These are phyloP conservation scores for Eremobia ochroleuca DNA, from an alignment of 2,888 invertebrate species.

Conservation along the genomic window DNA sequence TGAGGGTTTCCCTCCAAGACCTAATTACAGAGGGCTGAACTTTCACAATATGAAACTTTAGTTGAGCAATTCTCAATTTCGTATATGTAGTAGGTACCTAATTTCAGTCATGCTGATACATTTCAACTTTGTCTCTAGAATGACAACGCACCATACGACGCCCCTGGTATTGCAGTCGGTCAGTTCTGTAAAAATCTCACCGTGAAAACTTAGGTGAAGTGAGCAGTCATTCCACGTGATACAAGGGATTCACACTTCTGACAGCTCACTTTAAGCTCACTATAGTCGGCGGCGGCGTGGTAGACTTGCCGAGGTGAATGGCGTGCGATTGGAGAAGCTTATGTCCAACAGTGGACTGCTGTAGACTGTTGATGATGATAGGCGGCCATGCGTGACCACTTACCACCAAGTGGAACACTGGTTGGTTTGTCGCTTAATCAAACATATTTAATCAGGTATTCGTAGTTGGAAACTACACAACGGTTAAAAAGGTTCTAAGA, in stretches of 20 bases:
- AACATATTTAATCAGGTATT: not conserved
- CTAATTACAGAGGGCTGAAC: not conserved
- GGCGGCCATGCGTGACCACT: not conserved
- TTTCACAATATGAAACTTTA: not conserved
- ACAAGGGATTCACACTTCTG: not conserved
- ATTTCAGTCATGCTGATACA: not conserved
- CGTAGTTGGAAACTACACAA: constrained; percentile 24
- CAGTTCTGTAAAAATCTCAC: not conserved
- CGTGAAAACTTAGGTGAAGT: not conserved
- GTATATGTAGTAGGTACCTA: too few species aligned
- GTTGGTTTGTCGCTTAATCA: constrained; percentile 13
- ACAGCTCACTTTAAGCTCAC: not conserved
- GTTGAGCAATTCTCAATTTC: not conserved
- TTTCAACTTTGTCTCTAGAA: not conserved
- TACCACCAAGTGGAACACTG: not conserved
- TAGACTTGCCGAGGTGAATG: not conserved
- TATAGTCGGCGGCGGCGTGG: too few species aligned
- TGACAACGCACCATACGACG: not conserved
- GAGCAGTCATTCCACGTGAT: not conserved
- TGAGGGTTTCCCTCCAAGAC: too few species aligned
- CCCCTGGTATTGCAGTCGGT: not conserved
- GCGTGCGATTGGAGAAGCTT: not conserved
- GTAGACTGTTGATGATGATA: not conserved
- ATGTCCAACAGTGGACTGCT: not conserved
- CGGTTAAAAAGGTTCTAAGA: constrained; percentile 42